Evolutionary conservation across 2,113 vertebrate genomes (phyloP).

Genomic region (Cavia aperea): DNA sequence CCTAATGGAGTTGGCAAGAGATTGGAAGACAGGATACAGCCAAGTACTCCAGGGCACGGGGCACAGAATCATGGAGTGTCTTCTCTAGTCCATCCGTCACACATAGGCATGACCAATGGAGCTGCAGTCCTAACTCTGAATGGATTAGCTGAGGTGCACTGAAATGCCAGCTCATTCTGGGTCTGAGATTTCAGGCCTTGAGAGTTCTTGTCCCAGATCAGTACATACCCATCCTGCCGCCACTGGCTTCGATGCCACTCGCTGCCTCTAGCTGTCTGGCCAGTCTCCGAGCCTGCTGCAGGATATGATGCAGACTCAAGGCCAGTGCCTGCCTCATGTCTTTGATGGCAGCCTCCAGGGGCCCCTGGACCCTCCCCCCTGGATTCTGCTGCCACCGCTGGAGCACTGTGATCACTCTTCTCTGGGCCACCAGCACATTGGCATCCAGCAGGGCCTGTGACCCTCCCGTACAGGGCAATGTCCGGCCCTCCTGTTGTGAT

Average conservation of each 20-base stretch:
- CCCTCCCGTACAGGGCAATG: conserved; percentile 78
- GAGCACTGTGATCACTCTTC: conserved; percentile 22
- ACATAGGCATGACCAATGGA: neutral
- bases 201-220: neutral
- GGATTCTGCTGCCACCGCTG: conserved; percentile 59
- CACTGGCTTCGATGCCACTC: conserved; percentile 66
- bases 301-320: conserved; percentile 73
- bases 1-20: neutral
- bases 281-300: conserved; percentile 77
- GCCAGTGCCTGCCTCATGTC: conserved; percentile 75
- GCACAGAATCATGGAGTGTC: rapidly evolving
- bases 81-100: neutral
- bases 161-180: neutral
- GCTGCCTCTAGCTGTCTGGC: conserved; percentile 75
- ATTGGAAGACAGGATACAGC: neutral
- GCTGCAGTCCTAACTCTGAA: neutral
- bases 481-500: conserved; percentile 68
- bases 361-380: conserved; percentile 50
- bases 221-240: conserved; percentile 77
- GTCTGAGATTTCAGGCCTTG: neutral
- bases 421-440: conserved; percentile 76
- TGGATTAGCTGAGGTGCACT: neutral
- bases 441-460: conserved; percentile 80
- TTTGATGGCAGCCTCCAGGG: conserved; percentile 71
- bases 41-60: neutral